phyloP scores from a whole-genome alignment of 2,113 vertebrate genomes.

The Centrocercus urophasianus region DNA sequence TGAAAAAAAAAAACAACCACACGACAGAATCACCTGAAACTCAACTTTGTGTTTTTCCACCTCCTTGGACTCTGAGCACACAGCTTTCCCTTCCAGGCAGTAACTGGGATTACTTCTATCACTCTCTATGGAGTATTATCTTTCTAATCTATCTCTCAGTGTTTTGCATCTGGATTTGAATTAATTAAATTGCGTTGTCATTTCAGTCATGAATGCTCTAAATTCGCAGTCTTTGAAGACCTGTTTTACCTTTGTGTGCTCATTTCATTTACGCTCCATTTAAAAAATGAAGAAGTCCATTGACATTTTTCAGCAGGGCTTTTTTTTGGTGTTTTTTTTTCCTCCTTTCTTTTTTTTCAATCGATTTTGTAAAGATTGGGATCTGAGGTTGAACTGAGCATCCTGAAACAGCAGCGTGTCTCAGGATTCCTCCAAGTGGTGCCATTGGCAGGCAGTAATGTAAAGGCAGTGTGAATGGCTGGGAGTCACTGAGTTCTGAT shows the following conservation, averaged over 20 bases:
- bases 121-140: background rate
- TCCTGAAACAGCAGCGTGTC: no score
- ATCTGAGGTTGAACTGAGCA: background rate
- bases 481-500: background rate
- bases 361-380: background rate
- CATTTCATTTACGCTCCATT: background rate
- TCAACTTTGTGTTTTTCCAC: background rate
- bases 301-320: background rate
- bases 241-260: background rate
- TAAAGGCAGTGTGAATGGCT: rapidly evolving
- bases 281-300: background rate
- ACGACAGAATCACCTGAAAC: background rate
- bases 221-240: background rate
- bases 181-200: background rate
- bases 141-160: background rate
- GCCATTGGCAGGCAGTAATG: background rate
- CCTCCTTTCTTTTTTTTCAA: no score
- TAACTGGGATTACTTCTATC: background rate
- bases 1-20: background rate
- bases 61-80: background rate
- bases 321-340: no score
- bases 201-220: background rate
- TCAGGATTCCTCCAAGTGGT: background rate
- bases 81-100: background rate
- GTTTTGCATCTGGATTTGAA: background rate